Base-by-base conservation (phyloP, 1,140 invertebrate species). In the Leptoteleia sp. region DNA sequence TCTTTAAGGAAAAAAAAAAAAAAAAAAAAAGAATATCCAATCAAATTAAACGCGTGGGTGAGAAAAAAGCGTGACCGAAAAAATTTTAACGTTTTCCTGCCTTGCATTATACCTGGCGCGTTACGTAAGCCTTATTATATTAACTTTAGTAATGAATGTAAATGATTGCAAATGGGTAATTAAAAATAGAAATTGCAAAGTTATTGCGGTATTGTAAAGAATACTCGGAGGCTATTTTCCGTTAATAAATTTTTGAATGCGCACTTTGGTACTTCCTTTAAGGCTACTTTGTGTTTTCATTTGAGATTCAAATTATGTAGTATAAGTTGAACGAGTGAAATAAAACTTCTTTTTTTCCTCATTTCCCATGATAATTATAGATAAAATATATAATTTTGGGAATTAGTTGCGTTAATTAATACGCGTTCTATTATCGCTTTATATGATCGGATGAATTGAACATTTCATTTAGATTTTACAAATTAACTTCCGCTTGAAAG, bases 111-210 rank as follows among this genome's bases (percentile, higher is more conserved):
- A 45, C 33, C 50, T 22, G 12, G n/a, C n/a, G 65, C 16, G 19
- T 59, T 70, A 52, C 65, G 45, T 52, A 59, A 61, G n/a, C n/a
- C 40, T 54, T 19, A 54, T 72, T 42, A 38, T 31, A 65, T 52
- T 65, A 59, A 67, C 42, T 67, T 65, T 68, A 48, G 50, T 64
- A 64, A 70, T 62, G 57, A 64, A 48, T 62, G 57, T 70, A 76
- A 70, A 64, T 68, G 37, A 70, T 61, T 55, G 27, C 47, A 42
- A 50, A 37, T 11, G n/a, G 15, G 7, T 54, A 55, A 70, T 62
- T 62, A 55, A 16, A 47, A 68, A 33, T 43, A 50, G 33, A 48
- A 57, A 68, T 19, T 9, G 38, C 33, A 33, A 6, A 48, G 62
- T 52, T 55, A 17, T 54, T 61, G 37, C 45, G 17, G 13, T 31